phyloP scores from a whole-genome alignment of 2,888 invertebrate genomes.

The Drosophila formosana region DNA sequence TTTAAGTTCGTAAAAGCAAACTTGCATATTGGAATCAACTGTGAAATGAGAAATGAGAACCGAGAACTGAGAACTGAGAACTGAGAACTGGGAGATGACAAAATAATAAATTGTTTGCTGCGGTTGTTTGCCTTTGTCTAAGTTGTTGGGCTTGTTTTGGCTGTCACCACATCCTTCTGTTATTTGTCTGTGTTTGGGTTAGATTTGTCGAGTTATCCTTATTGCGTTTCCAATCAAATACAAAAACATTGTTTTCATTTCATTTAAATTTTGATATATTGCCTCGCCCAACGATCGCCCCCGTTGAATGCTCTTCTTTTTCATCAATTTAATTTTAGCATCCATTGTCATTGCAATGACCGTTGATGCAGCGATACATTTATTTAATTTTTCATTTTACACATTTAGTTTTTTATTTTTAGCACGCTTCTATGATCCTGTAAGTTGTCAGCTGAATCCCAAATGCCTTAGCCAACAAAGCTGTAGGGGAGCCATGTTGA shows the following conservation, averaged over 20 bases:
- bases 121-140: conserved; percentile 57
- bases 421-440: neutral
- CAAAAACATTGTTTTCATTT: conserved; percentile 74
- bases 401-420: conserved; percentile 13
- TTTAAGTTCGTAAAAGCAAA: conserved; percentile 72
- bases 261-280: conserved; percentile 70
- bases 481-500: conserved; percentile 29
- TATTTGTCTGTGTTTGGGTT: conserved; percentile 49
- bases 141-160: conserved; percentile 33
- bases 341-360: conserved; percentile 1
- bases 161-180: conserved; percentile 32
- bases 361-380: no score
- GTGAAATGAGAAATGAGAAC: conserved; percentile 14
- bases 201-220: conserved; percentile 49
- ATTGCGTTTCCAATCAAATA: conserved; percentile 54
- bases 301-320: conserved; percentile 8
- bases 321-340: neutral
- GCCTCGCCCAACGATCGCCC: neutral
- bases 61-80: conserved; percentile 6
- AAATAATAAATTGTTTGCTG: conserved; percentile 78
- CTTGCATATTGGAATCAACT: conserved; percentile 66
- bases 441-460: conserved; percentile 2
- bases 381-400: conserved; percentile 13
- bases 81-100: conserved; percentile 46
- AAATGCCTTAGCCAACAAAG: conserved; percentile 13